Base-by-base conservation (phyloP, 2,113 vertebrate species). In the Monopterus albus region DNA sequence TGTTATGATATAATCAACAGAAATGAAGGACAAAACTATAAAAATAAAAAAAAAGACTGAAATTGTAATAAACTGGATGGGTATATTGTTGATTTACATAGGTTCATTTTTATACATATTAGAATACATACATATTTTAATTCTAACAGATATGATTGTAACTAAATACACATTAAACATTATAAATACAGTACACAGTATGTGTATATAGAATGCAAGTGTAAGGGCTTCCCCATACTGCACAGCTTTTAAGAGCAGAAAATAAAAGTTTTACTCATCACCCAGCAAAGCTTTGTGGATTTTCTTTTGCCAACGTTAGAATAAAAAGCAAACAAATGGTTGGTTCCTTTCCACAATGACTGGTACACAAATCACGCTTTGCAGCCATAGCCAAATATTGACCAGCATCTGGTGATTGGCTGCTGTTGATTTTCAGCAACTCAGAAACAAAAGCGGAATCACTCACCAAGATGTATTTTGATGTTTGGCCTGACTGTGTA, bases 391-490 rank as follows among this genome's bases (percentile, higher is more conserved):
- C 50, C 43, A 68, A 51, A 72, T 74, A 79, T 35, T 31, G 74
- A 71, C 42, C 42, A 9, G 50, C 50, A 70, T 51, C 57, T 50
- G 63, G 33, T 18, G 23, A 60, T n/a, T 25, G 51, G 39, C 53
- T 49, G 21, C 49, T 31, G 10, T 35, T 61, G 31, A 28, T 36
- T 60, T 51, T 21, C 26, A 50, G 35, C 20, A 26, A 47, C 9
- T 40, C 42, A 39, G 25, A 28, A 8, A 38, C 20, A 17, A 49
- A 40, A 12, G 68, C 43, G 8, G 2, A 47, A 40, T 56, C 50
- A 90, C 96, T 97, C 93, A 98, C 97, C 96, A 72, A 98, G 90
- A 87, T 96, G 94, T 87, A 98, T 95, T 94, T 96, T 96, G 92
- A 97, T 94, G 87, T 96, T 94, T 20, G 96, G 96, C 85, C 94